phyloP scores from a whole-genome alignment of 2,797 vertebrate species.

The Danio aesculapii region DNA sequence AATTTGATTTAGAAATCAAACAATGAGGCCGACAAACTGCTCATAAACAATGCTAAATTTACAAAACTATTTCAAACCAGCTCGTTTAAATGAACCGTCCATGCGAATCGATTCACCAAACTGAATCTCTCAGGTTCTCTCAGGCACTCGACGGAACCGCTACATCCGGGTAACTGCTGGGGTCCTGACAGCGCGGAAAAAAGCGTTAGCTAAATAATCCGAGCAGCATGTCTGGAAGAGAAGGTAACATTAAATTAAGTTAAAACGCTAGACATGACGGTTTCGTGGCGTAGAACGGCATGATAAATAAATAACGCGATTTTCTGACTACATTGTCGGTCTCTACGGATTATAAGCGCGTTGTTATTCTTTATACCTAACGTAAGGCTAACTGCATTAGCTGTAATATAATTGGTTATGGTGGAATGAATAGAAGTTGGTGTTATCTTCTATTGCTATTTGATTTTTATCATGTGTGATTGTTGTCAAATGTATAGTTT shows the following conservation, averaged over 20 bases:
- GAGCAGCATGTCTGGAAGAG: constrained; percentile 80
- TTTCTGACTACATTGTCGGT: no score
- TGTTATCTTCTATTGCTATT: neutral
- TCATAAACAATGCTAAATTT: neutral
- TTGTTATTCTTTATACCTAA: no score
- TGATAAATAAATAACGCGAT: neutral
- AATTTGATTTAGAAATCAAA: neutral
- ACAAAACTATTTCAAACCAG: neutral
- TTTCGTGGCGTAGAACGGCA: neutral
- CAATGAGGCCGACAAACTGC: neutral
- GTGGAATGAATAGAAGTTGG: neutral
- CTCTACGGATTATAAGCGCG: neutral
- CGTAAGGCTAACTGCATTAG: neutral
- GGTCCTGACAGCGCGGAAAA: constrained; percentile 68
- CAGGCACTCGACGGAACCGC: constrained; percentile 59
- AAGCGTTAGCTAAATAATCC: neutral
- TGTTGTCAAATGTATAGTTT: neutral
- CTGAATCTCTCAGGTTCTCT: neutral
- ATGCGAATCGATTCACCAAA: neutral
- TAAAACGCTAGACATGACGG: neutral
- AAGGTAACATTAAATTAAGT: constrained; percentile 68
- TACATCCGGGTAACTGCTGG: constrained; percentile 64
- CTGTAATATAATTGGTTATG: neutral
- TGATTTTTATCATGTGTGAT: neutral
- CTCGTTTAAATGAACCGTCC: neutral